Evolutionary conservation across 2,888 invertebrate species (phyloP).

Genomic region (Lamellibrachia columna): DNA sequence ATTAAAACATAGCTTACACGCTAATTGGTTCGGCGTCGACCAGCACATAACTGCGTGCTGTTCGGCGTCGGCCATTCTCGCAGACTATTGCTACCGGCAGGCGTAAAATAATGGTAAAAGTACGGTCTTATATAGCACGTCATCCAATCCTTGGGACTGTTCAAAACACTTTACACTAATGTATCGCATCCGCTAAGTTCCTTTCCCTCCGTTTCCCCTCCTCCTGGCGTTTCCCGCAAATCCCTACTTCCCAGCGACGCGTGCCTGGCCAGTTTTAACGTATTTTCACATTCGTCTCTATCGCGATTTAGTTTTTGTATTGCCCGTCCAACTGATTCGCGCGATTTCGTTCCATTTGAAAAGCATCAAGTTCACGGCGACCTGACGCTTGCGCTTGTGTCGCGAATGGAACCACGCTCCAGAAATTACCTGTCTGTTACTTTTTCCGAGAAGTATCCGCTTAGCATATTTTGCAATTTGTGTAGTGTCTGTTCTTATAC

Average conservation of each 20-base stretch:
- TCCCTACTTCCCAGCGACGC: background rate
- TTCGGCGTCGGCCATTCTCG: background rate
- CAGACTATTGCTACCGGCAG: background rate
- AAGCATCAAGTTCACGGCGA: background rate
- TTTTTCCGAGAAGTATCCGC: background rate
- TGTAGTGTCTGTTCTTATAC: background rate
- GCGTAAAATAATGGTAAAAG: background rate
- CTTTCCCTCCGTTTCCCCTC: background rate
- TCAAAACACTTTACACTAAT: too few relatives aligned
- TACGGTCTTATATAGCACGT: too few relatives aligned
- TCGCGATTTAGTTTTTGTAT: background rate
- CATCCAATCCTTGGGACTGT: too few relatives aligned
- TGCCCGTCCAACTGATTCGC: background rate
- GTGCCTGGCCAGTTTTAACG: background rate
- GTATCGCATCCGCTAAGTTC: background rate
- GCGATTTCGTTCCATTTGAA: background rate
- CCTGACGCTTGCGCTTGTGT: background rate
- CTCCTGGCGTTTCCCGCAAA: background rate
- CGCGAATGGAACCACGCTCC: background rate
- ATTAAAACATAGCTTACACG: background rate
- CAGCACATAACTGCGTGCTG: background rate
- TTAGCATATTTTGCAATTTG: background rate
- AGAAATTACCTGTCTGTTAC: background rate
- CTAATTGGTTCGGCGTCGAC: background rate
- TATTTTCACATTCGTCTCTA: background rate